Evolutionary conservation across 2,797 vertebrate genomes (phyloP), one percentile per base, ranked within the genome.

Genomic region (Scyliorhinus canicula): DNA sequence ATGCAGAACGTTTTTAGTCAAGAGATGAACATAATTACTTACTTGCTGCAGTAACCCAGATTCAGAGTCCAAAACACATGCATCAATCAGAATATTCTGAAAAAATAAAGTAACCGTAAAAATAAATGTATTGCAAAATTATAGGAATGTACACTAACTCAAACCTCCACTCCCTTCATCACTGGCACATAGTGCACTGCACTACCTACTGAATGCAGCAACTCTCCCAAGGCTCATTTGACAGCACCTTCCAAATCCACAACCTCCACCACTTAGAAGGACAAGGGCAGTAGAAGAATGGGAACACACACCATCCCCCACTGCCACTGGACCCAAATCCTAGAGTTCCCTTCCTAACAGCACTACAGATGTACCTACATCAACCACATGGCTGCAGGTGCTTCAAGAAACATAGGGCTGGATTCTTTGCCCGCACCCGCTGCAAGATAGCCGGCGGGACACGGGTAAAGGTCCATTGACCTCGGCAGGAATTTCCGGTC

Each of bases 41-140:
- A 99, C 99, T 98, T 99, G 99, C 95, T 99, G 99, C 14, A 99
- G 97, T 60, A 99, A 98, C 85, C 99, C 99, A 0, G 99, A 99
- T 95, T 99, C 98, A 0, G 98, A 97, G 95, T 98, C 99, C 96
- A 99, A 96, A 95, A 99, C 98, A 95, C 99, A 99, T n/a, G 99
- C 99, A 95, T 99, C 99, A 6, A 99, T 99, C 96, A 99, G 96
- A 97, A 99, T 97, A 96, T 96, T 98, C 99, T 99, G 97, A 95
- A 97, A 96, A 11, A 96, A n/a, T n/a, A n/a, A n/a, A n/a, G n/a
- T n/a, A n/a, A n/a, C n/a, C n/a, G 52, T 47, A 11, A 55, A 63
- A 93, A 14, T 40, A 50, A 63, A 31, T 6, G 65, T 11, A 74
- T 35, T 40, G 24, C 16, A 91, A 60, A 3, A n/a, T 60, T 57